Percentiles rank a stretch among this genome's conserved stretches.
phyloP scores from a whole-genome alignment of 2,797 vertebrate species.

The Peromyscus eremicus region DNA sequence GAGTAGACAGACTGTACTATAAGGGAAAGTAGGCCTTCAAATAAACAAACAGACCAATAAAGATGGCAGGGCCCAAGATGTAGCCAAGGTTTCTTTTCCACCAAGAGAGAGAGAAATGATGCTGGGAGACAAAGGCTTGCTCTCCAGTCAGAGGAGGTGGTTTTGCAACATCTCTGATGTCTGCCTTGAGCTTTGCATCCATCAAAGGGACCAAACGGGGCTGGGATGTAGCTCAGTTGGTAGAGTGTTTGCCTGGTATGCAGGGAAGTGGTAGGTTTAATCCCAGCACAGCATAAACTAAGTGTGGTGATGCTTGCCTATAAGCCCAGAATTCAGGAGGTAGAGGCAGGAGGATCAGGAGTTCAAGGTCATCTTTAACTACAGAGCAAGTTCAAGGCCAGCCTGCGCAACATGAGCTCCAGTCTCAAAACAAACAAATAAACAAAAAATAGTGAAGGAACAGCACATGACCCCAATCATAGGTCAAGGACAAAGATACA shows the following conservation, averaged over 20 bases:
- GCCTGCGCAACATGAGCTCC: not conserved
- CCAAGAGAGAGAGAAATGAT: not conserved
- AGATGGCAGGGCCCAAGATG: not conserved
- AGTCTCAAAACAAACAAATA: not conserved
- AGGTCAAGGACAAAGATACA: not conserved
- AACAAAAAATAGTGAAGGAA: not conserved
- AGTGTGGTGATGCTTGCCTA: not conserved
- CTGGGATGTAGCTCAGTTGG: not conserved
- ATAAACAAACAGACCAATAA: too few relatives aligned
- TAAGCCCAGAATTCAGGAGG: not conserved
- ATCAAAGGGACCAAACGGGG: not conserved
- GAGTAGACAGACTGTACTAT: not conserved
- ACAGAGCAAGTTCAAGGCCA: not conserved
- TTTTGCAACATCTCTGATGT: not conserved
- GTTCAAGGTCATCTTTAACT: not conserved
- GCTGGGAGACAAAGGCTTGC: fast-evolving
- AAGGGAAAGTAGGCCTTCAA: not conserved
- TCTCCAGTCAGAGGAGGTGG: not conserved
- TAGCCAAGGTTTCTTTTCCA: too few relatives aligned
- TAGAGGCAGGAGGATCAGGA: not conserved
- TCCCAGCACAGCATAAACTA: not conserved
- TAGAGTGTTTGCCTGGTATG: too few relatives aligned
- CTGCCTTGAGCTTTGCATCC: not conserved
- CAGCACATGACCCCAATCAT: not conserved
- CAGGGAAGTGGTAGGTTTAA: not conserved